These are phyloP conservation scores for Iguana delicatissima DNA, from an alignment of 2,797 vertebrate genomes.

Conservation along the genomic window DNA sequence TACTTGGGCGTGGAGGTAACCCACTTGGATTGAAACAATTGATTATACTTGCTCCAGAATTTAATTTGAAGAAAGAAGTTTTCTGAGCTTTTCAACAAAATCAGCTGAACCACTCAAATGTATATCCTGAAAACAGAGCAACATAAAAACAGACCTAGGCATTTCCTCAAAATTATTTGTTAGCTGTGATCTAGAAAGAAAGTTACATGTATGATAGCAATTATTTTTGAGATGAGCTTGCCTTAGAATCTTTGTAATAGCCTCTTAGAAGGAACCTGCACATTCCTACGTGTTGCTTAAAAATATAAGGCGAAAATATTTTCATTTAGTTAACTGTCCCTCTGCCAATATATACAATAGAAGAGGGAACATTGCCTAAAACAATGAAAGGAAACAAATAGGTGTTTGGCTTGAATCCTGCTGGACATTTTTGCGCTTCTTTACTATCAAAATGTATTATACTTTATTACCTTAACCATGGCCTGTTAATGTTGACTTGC, in stretches of 20 bases:
- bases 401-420: neutral
- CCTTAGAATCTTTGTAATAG: neutral
- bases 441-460: neutral
- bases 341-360: neutral
- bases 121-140: neutral
- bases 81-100: neutral
- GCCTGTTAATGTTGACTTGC: neutral
- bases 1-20: neutral
- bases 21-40: neutral
- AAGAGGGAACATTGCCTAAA: neutral
- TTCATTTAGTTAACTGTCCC: neutral
- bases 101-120: neutral
- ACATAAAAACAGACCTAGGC: neutral
- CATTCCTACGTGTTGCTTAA: neutral
- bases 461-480: neutral
- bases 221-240: neutral
- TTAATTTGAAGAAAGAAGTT: neutral
- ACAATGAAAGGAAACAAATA: neutral
- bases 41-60: neutral
- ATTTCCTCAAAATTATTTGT: neutral
- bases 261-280: neutral
- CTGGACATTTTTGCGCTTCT: neutral
- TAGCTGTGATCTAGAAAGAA: neutral
- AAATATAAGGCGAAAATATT: neutral
- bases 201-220: neutral